Evolutionary conservation across 2,888 invertebrate species (phyloP), one percentile per base, ranked within the genome.

Genomic region (Ormyrus thymus): DNA sequence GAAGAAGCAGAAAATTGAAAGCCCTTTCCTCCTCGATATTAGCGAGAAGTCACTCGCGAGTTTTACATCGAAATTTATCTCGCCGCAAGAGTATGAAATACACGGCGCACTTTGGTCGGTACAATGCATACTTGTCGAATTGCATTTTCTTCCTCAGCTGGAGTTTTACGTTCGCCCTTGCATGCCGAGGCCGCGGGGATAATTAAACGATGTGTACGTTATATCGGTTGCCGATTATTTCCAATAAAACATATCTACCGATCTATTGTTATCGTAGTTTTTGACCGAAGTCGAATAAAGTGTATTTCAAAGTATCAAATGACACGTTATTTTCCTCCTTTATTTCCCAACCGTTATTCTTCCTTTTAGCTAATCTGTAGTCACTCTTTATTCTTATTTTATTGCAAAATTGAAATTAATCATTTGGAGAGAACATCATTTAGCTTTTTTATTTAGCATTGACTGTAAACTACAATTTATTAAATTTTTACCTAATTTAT

Each of bases 241-340:
- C 87, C 85, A 85, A 87, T 86, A 87, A 78, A 86, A 89, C 88
- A 89, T 89, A 89, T 89, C 87, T 86, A 88, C 86, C 85, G 85
- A 87, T n/a, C 85, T 89, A 89, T 88, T 89, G 89, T 89, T 89
- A 89, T 86, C 85, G 89, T 89, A 89, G 88, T 89, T 89, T 88
- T 89, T 89, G 88, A 89, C 87, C 85, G 87, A 83, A 89, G 87
- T 88, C 89, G 86, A 89, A 89, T 88, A 88, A 88, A 86, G 84
- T 89, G 89, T 89, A 88, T 89, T 89, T 89, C 85, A 87, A 88
- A 88, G 84, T 88, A 87, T 46, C n/a, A 4, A 62, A 46, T 9
- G 46, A 73, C n/a, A 8, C 11, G 7, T 70, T 55, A 46, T 59
- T 13, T 10, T 66, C n/a, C 11, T 7, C 29, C 53, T 15, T n/a